Evolutionary conservation across 2,888 invertebrate genomes (phyloP), one percentile per base, ranked within the genome.

Genomic region (Sarcophaga caerulescens): DNA sequence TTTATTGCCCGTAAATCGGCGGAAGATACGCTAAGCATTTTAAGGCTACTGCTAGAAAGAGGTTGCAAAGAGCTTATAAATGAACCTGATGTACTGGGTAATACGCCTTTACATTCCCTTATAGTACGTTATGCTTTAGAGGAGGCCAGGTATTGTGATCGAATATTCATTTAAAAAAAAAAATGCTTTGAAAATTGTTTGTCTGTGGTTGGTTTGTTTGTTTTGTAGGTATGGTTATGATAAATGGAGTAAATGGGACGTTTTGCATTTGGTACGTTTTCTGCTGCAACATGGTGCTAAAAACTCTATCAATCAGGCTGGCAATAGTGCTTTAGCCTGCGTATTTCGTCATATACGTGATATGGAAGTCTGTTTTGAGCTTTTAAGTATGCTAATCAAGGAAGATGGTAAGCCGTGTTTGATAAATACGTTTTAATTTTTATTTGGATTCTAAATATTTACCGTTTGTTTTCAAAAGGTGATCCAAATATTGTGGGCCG

Each of bases 181-280:
- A 35, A 35, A 35, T 35, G 0, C 35, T 35, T 35, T 35, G 10
- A 35, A 35, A 8, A 35, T 35, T 35, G 8, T 35, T 35, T 35
- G 35, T 6, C 35, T 66, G 10, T 21, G 52, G 47, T 52, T 19
- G 4, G n/a, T n/a, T n/a, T n/a, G 47, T 45, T 52, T 23, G 14
- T n/a, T 11, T 75, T 62, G 23, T 19, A 92, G 94, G 17, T 95
- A 95, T 89, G 95, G 95, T 10, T 95, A 95, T 89, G 95, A 95
- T 89, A 95, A 95, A 86, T 96, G 96, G 96, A 95, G 95, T 89
- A 96, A 96, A 90, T 96, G 96, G 95, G 96, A 96, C 91, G 95
- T 96, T 69, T 92, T 96, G 76, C 96, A 96, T 91, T 94, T 96
- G 89, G 95, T 96, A 52, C 93, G 95, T 17, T 94, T 94, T 88